Percentiles rank a stretch among this genome's conserved stretches.
Evolutionary conservation across 2,797 vertebrate species (phyloP).

Genomic region (Tinamus major): DNA sequence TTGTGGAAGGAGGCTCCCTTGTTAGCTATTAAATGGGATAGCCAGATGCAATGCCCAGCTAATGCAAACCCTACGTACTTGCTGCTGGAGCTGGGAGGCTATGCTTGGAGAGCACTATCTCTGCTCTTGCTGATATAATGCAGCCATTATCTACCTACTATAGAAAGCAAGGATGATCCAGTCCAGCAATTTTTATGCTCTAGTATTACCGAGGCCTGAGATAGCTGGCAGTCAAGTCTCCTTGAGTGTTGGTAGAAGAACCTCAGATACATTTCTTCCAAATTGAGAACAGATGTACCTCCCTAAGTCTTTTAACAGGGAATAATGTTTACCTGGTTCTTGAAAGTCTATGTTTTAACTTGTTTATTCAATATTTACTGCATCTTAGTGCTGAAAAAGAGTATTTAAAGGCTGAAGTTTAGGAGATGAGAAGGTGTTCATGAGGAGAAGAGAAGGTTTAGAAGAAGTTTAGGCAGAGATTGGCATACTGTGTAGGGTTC

Average conservation of each 20-base stretch:
- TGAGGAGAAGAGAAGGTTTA: not conserved
- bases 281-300: not conserved
- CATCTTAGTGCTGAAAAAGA: not conserved
- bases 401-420: not conserved
- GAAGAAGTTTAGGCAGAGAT: not conserved
- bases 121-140: not conserved
- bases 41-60: not conserved
- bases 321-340: not conserved
- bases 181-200: not conserved
- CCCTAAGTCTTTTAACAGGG: not conserved
- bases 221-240: not conserved
- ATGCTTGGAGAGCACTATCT: not conserved
- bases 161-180: not conserved
- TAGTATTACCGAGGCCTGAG: not conserved
- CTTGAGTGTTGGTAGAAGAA: not conserved
- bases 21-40: not conserved
- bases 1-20: not conserved
- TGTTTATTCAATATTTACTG: not conserved
- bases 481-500: not conserved
- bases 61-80: not conserved
- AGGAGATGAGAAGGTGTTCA: not conserved
- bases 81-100: constrained; percentile 4
- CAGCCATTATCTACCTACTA: not conserved
- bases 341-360: not conserved
- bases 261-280: not conserved